Evolutionary conservation across 2,113 vertebrate genomes (phyloP).

Genomic region (Clarias magur): DNA sequence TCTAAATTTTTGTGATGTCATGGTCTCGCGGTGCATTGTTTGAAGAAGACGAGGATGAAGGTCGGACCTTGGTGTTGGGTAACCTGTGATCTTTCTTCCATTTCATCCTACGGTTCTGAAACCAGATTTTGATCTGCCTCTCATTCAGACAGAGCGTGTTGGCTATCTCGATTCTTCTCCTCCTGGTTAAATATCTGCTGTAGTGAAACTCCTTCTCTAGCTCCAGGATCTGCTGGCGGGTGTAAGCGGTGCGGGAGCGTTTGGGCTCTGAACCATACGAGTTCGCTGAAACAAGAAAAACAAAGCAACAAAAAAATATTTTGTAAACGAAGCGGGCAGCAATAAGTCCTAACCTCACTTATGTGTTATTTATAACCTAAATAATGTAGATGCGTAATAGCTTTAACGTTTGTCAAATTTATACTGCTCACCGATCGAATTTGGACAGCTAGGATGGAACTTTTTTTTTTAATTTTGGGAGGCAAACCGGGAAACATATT

Average conservation of each 20-base stretch:
- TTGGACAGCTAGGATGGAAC: background rate
- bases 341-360: background rate
- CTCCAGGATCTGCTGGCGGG: constrained; percentile 84
- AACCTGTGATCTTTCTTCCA: constrained; percentile 88
- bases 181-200: constrained; percentile 85
- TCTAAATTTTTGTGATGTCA: constrained; percentile 84
- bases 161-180: constrained; percentile 85
- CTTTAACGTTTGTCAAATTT: background rate
- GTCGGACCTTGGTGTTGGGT: constrained; percentile 84
- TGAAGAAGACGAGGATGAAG: constrained; percentile 71
- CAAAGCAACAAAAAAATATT: background rate
- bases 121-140: constrained; percentile 89
- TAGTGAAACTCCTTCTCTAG: constrained; percentile 87
- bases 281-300: constrained; percentile 52
- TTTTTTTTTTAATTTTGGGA: background rate
- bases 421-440: background rate
- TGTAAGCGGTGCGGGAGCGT: constrained; percentile 83
- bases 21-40: constrained; percentile 67
- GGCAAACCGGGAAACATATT: background rate
- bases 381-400: background rate
- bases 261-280: constrained; percentile 82
- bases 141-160: constrained; percentile 83
- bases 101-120: constrained; percentile 86
- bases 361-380: background rate
- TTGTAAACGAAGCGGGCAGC: background rate